phyloP scores from a whole-genome alignment of 2,888 invertebrate species.

The Clepsis dumicolana region DNA sequence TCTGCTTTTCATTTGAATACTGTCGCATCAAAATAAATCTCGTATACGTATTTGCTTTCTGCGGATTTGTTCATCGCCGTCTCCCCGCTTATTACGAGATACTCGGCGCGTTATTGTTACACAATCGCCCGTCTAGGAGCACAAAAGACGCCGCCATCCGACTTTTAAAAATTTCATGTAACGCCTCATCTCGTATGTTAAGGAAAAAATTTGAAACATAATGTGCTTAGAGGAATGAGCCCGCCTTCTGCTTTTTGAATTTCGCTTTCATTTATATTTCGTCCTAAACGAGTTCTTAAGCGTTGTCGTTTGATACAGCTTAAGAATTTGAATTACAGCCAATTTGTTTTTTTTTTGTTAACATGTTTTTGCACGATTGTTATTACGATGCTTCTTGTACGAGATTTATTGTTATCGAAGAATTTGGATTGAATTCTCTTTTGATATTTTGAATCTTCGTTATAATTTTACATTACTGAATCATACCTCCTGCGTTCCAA shows the following conservation, averaged over 20 bases:
- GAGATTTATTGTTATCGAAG: neutral
- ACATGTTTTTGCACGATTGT: conserved; percentile 22
- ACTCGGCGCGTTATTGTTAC: conserved; percentile 51
- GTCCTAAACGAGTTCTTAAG: conserved; percentile 47
- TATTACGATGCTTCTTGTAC: conserved; percentile 13
- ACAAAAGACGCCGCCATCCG: conserved; percentile 44
- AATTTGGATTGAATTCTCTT: neutral
- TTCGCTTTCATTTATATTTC: conserved; percentile 52
- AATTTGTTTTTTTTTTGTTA: conserved; percentile 40
- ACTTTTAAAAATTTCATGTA: conserved; percentile 51
- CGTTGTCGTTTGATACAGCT: conserved; percentile 43
- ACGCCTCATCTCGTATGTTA: conserved; percentile 50
- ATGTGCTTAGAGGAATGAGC: conserved; percentile 50
- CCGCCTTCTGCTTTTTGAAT: conserved; percentile 49
- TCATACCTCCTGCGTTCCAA: too few relatives aligned
- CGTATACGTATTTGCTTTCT: conserved; percentile 23
- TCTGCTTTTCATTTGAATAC: neutral
- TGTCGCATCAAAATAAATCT: neutral
- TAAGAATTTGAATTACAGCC: conserved; percentile 43
- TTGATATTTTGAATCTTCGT: neutral
- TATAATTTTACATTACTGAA: neutral
- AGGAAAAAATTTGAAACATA: conserved; percentile 55
- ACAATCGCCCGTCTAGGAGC: conserved; percentile 49
- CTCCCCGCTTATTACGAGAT: conserved; percentile 51
- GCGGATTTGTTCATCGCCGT: conserved; percentile 46